Percentiles rank a stretch among this genome's conserved stretches.
These are phyloP conservation scores for Proterorhinus semilunaris DNA, from an alignment of 2,113 vertebrate genomes.

Conservation along the genomic window DNA sequence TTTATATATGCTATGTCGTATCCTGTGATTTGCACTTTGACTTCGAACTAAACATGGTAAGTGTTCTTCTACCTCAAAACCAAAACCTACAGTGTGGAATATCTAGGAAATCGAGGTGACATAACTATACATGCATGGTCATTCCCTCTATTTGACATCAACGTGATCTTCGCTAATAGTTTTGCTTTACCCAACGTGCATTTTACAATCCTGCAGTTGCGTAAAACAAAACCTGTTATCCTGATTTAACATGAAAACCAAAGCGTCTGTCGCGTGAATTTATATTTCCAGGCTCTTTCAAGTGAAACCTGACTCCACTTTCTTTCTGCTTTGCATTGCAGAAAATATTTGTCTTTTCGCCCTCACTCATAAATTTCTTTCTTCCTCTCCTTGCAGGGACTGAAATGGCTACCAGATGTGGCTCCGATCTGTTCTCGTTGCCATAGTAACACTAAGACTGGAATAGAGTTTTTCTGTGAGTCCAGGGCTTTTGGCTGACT, in stretches of 20 bases:
- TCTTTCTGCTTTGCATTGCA: constrained; percentile 89
- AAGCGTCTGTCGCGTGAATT: constrained; percentile 43
- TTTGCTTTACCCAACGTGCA: neutral
- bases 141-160: constrained; percentile 2
- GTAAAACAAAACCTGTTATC: constrained; percentile 20
- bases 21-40: neutral
- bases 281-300: constrained; percentile 68
- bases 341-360: constrained; percentile 87
- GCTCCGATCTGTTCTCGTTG: constrained; percentile 81
- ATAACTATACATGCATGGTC: neutral
- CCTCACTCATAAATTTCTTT: constrained; percentile 85
- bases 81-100: constrained; percentile 1
- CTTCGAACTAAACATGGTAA: neutral
- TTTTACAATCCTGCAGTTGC: constrained; percentile 1
- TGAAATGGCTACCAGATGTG: constrained; percentile 96
- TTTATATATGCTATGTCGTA: no score
- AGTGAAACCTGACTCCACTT: constrained; percentile 73
- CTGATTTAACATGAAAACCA: constrained; percentile 1
- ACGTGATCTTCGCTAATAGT: neutral
- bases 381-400: constrained; percentile 69
- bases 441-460: constrained; percentile 69
- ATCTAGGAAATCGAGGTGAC: constrained; percentile 1
- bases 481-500: constrained; percentile 68
- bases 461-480: constrained; percentile 67
- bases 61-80: neutral